phyloP scores from a whole-genome alignment of 2,888 invertebrate species.

The Thera britannica region DNA sequence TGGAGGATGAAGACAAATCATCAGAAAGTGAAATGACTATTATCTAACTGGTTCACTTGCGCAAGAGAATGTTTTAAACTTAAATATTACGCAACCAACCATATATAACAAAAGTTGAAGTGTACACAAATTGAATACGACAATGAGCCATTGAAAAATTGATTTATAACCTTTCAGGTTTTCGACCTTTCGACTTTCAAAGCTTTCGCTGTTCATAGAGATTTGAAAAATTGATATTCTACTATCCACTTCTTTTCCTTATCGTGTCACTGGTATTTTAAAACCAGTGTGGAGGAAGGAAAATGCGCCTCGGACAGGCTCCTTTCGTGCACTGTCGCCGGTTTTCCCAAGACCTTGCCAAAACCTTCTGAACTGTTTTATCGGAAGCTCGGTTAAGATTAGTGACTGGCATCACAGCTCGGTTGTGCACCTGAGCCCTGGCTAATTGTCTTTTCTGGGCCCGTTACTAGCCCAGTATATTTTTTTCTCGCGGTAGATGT shows the following conservation, averaged over 20 bases:
- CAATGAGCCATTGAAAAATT: slow-evolving; percentile 59
- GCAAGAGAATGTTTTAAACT: slow-evolving; percentile 41
- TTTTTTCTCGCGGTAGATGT: no score
- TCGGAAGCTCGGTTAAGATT: no score
- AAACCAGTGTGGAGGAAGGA: neutral
- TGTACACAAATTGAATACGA: slow-evolving; percentile 56
- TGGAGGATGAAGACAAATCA: slow-evolving; percentile 41
- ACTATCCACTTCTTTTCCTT: slow-evolving; percentile 2
- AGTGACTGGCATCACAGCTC: no score
- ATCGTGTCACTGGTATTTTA: neutral
- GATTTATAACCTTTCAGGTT: slow-evolving; percentile 54
- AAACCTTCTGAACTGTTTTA: no score
- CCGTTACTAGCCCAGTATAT: no score
- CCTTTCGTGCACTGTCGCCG: no score
- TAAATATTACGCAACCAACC: slow-evolving; percentile 47
- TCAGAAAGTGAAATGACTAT: slow-evolving; percentile 50
- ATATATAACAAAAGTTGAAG: slow-evolving; percentile 52
- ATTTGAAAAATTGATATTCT: slow-evolving; percentile 52
- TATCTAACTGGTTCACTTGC: slow-evolving; percentile 46
- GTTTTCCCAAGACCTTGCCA: no score
- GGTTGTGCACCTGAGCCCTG: neutral
- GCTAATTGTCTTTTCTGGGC: no score
- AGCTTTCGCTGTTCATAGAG: slow-evolving; percentile 64
- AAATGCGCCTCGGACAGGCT: no score
- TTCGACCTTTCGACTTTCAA: slow-evolving; percentile 55